phyloP scores from a whole-genome alignment of 2,113 vertebrate genomes.

The Pholis gunnellus region DNA sequence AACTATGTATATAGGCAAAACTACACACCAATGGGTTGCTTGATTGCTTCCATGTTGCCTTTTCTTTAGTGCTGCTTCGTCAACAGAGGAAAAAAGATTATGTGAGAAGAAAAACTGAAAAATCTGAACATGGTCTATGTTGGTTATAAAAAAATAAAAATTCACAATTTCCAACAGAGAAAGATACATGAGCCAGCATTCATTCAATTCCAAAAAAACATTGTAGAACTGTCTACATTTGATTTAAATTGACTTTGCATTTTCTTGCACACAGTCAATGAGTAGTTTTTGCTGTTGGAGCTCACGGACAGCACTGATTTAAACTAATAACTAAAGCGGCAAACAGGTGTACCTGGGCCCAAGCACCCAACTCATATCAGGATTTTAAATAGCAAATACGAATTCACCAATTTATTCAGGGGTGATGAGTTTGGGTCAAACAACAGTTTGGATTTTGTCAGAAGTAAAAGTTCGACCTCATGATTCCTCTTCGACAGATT shows the following conservation, averaged over 20 bases:
- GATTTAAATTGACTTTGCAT: constrained; percentile 44
- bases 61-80: constrained; percentile 81
- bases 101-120: constrained; percentile 54
- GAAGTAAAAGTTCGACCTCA: constrained; percentile 11
- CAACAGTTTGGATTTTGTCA: constrained; percentile 24
- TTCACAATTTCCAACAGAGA: constrained; percentile 74
- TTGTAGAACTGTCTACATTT: constrained; percentile 41
- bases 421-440: constrained; percentile 7
- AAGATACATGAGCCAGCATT: constrained; percentile 56
- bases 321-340: constrained; percentile 11
- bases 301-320: constrained; percentile 28
- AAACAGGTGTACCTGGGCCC: constrained; percentile 15
- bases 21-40: constrained; percentile 84
- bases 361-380: neutral
- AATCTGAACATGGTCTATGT: constrained; percentile 42
- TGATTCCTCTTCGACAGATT: constrained; percentile 11
- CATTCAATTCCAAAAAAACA: constrained; percentile 46
- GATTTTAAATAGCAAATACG: constrained; percentile 14
- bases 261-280: constrained; percentile 44
- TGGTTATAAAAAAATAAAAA: constrained; percentile 43
- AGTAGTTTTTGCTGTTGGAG: constrained; percentile 36
- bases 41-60: constrained; percentile 82
- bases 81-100: constrained; percentile 52
- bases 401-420: constrained; percentile 28
- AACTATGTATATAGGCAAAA: constrained; percentile 86